These are phyloP conservation scores for Myotis davidii DNA, from an alignment of 2,113 vertebrate species.

Conservation along the genomic window DNA sequence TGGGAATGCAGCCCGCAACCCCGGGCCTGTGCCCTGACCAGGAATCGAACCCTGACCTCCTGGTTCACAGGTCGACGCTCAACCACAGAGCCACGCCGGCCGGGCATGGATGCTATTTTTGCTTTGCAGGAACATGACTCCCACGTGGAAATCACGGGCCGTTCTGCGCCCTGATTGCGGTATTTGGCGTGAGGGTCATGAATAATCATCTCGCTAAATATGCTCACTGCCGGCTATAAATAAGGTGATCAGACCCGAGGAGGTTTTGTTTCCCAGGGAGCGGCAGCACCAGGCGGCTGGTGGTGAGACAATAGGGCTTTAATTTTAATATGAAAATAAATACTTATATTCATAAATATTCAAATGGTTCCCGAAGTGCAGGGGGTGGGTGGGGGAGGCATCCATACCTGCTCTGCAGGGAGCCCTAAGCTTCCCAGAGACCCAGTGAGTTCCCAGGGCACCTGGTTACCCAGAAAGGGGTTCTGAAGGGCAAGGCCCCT, in stretches of 20 bases:
- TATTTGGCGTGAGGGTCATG: conserved; percentile 88
- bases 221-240: conserved; percentile 88
- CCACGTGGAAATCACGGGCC: conserved; percentile 84
- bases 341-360: conserved; percentile 88
- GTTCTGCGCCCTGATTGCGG: conserved; percentile 88
- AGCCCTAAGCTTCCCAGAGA: conserved; percentile 54
- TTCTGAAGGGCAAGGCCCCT: background rate
- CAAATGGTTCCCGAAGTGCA: conserved; percentile 78
- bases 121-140: conserved; percentile 84
- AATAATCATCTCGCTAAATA: conserved; percentile 90
- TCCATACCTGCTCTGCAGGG: conserved; percentile 48
- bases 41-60: too few species aligned
- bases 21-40: too few species aligned
- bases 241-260: conserved; percentile 85
- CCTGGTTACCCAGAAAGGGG: background rate
- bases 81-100: too few species aligned
- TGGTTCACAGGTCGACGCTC: too few species aligned
- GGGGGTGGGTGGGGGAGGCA: background rate
- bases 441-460: conserved; percentile 67
- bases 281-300: conserved; percentile 85
- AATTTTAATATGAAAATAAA: conserved; percentile 90
- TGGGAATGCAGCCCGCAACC: too few species aligned
- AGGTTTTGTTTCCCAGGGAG: conserved; percentile 81
- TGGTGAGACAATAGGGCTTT: conserved; percentile 87
- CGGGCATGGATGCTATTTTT: conserved; percentile 84